phyloP scores from a whole-genome alignment of 2,113 vertebrate species.

The Pachypanchax playfairii region DNA sequence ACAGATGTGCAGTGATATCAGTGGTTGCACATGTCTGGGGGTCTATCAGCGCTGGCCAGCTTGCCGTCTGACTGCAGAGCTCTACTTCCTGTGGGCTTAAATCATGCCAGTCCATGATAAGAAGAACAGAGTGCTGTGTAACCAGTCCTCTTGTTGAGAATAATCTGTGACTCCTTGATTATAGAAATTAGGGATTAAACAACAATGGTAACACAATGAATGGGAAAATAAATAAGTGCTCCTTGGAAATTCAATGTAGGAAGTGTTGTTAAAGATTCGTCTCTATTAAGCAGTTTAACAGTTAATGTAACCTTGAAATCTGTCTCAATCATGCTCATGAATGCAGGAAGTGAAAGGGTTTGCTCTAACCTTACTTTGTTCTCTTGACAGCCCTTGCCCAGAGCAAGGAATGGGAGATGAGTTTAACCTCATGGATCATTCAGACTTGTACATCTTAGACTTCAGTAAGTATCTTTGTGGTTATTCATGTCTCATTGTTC shows the following conservation, averaged over 20 bases:
- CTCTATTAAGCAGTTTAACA: neutral
- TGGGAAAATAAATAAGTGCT: neutral
- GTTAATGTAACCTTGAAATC: neutral
- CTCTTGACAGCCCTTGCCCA: constrained; percentile 88
- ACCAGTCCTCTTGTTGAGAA: constrained; percentile 26
- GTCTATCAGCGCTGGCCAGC: constrained; percentile 73
- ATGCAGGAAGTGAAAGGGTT: constrained; percentile 22
- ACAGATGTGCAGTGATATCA: constrained; percentile 77
- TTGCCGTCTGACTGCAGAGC: constrained; percentile 55
- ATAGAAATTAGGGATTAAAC: constrained; percentile 44
- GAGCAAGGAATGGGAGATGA: constrained; percentile 98
- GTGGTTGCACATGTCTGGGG: constrained; percentile 41
- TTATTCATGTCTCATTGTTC: neutral
- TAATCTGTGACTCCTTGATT: constrained; percentile 41
- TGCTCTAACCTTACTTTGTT: constrained; percentile 28
- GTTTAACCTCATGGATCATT: constrained; percentile 99
- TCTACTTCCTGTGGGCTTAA: constrained; percentile 75
- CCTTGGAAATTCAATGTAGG: constrained; percentile 3
- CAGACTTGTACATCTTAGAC: constrained; percentile 97
- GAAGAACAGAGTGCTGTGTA: constrained; percentile 43
- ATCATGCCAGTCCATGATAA: constrained; percentile 70
- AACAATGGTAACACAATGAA: neutral
- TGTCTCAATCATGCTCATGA: constrained; percentile 10
- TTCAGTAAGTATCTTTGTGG: constrained; percentile 87
- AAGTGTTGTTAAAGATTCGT: neutral